These are phyloP conservation scores for Sebastes elongatus DNA, from an alignment of 2,797 vertebrate genomes.

Conservation along the genomic window DNA sequence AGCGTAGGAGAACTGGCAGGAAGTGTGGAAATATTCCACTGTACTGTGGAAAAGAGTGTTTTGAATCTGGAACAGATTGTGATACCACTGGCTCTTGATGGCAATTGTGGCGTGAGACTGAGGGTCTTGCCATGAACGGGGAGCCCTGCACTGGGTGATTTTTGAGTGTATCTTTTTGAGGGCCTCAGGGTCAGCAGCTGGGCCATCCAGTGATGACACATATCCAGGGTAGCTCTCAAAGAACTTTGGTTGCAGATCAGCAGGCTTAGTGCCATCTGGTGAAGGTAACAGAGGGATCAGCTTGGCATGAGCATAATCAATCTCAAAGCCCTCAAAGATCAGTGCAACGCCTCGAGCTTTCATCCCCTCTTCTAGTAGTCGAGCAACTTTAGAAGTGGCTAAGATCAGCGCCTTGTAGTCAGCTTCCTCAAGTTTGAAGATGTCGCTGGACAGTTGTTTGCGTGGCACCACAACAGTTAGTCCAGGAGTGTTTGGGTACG, in stretches of 20 bases:
- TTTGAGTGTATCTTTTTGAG: conserved; percentile 73
- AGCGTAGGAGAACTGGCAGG: conserved; percentile 80
- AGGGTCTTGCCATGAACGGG: conserved; percentile 80
- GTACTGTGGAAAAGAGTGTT: conserved; percentile 87
- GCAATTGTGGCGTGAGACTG: conserved; percentile 77
- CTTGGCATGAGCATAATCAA: conserved; percentile 84
- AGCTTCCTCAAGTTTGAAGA: conserved; percentile 73
- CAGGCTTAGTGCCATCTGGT: conserved; percentile 41
- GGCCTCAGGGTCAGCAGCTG: conserved; percentile 65
- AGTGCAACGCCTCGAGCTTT: conserved; percentile 75
- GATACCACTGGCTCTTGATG: conserved; percentile 84
- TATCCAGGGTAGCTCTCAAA: conserved; percentile 79
- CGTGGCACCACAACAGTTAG: conserved; percentile 84
- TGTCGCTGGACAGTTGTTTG: conserved; percentile 80
- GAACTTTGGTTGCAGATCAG: conserved; percentile 55
- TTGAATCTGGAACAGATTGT: conserved; percentile 84
- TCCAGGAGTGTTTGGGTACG: conserved; percentile 83
- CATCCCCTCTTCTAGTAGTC: conserved; percentile 76
- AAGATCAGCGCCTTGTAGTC: conserved; percentile 79
- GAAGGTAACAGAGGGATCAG: conserved; percentile 77
- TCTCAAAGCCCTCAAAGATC: conserved; percentile 84
- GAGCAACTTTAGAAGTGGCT: conserved; percentile 75
- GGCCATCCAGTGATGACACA: conserved; percentile 81
- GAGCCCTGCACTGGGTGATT: conserved; percentile 73
- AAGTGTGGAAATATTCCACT: conserved; percentile 83